Evolutionary conservation across 2,888 invertebrate genomes (phyloP).

Genomic region (Drosophila ustulata): DNA sequence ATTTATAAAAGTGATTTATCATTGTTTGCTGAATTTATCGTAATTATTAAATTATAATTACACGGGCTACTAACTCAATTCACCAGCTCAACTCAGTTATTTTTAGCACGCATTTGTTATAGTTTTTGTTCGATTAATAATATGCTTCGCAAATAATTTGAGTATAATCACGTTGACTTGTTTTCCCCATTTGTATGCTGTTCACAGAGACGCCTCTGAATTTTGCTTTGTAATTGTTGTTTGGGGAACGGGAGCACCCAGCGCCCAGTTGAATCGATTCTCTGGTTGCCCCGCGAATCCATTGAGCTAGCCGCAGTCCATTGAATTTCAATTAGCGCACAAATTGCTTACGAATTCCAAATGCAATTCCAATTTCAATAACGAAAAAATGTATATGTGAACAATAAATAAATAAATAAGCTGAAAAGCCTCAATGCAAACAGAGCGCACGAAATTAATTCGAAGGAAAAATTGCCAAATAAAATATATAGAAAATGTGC

Average conservation of each 20-base stretch:
- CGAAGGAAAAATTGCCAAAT: conserved; percentile 64
- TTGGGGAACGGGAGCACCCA: conserved; percentile 2
- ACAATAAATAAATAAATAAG: conserved; percentile 30
- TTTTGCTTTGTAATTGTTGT: conserved; percentile 48
- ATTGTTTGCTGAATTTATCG: background rate
- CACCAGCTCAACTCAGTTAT: conserved; percentile 4
- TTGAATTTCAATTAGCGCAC: conserved; percentile 72
- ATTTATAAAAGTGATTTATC: background rate
- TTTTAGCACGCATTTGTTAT: conserved; percentile 7
- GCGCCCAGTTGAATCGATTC: conserved; percentile 13
- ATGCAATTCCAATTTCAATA: conserved; percentile 61
- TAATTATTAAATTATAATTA: background rate
- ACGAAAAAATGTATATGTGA: conserved; percentile 26
- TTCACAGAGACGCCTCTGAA: conserved; percentile 16
- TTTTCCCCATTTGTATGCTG: conserved; percentile 36
- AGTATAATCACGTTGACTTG: conserved; percentile 15
- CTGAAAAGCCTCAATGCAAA: conserved; percentile 36
- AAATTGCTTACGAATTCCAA: conserved; percentile 66
- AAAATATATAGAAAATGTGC: conserved; percentile 9
- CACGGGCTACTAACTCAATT: background rate
- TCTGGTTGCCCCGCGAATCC: conserved; percentile 8
- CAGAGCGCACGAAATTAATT: conserved; percentile 59
- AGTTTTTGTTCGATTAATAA: conserved; percentile 9
- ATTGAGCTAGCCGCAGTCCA: conserved; percentile 42
- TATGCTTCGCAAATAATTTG: conserved; percentile 19